phyloP scores from a whole-genome alignment of 1,140 invertebrate species.

The Anastrepha obliqua region DNA sequence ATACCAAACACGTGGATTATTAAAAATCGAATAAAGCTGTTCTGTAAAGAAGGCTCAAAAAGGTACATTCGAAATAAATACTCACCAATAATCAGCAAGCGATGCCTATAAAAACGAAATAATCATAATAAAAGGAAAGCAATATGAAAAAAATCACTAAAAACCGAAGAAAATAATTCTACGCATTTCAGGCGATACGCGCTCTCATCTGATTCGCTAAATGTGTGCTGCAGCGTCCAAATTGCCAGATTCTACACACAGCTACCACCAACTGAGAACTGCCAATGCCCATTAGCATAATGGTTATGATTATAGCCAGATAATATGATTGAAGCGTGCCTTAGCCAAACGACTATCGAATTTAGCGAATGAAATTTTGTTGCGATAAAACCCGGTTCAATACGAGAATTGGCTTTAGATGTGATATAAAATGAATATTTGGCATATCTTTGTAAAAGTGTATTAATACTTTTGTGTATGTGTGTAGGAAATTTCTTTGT shows the following conservation, averaged over 20 bases:
- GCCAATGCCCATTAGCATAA: slow-evolving; percentile 6
- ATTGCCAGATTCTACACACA: not conserved
- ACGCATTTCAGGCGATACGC: not conserved
- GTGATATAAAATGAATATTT: too few species aligned
- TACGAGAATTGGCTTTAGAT: not conserved
- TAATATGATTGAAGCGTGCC: slow-evolving; percentile 26
- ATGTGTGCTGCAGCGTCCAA: not conserved
- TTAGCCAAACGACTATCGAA: not conserved
- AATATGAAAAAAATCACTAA: not conserved
- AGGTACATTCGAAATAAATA: too few species aligned
- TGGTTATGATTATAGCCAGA: slow-evolving; percentile 33
- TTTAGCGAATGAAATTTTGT: slow-evolving; percentile 12
- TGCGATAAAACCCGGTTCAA: not conserved
- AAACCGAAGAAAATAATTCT: not conserved
- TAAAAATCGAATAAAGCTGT: too few species aligned
- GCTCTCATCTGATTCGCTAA: not conserved
- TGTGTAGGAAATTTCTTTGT: too few species aligned
- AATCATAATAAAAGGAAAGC: too few species aligned
- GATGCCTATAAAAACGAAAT: too few species aligned
- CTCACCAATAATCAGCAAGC: too few species aligned
- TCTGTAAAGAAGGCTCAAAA: too few species aligned
- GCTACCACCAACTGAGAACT: not conserved
- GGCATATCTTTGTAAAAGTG: too few species aligned
- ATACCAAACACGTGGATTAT: too few species aligned
- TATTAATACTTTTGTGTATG: too few species aligned